Conservation (phyloP, 2,113 vertebrate species). For the Falco punctatus region DNA sequence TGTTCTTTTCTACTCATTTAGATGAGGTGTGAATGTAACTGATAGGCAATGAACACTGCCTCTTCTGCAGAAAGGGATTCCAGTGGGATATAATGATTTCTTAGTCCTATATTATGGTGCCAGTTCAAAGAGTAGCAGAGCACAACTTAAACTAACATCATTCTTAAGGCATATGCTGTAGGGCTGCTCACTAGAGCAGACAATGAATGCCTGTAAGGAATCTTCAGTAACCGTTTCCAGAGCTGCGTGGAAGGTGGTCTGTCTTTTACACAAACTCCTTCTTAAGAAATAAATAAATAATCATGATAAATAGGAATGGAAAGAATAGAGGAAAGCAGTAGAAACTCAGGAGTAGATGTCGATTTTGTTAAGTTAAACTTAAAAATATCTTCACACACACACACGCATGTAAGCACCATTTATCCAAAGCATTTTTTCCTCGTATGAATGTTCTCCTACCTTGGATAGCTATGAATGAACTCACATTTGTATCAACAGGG, state of each 20-base stretch:
- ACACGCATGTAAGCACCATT: background rate
- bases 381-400: background rate
- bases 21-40: slow-evolving; percentile 15
- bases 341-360: background rate
- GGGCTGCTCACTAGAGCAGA: background rate
- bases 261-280: background rate
- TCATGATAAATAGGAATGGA: background rate
- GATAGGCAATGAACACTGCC: background rate
- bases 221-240: background rate
- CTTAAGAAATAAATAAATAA: background rate
- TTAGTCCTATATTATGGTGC: background rate
- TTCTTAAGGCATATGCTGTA: background rate
- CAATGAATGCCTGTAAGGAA: background rate
- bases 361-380: background rate
- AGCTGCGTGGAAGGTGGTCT: background rate
- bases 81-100: background rate
- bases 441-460: background rate
- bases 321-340: background rate
- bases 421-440: background rate
- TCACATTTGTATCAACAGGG: background rate
- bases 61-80: background rate
- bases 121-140: background rate
- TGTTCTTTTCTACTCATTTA: slow-evolving; percentile 16
- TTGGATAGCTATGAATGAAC: background rate
- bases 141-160: background rate